A percentile compares a stretch with the other conserved stretches of the same genome.
Conservation (phyloP, 2,113 vertebrate genomes). For the Triplophysa rosa region DNA sequence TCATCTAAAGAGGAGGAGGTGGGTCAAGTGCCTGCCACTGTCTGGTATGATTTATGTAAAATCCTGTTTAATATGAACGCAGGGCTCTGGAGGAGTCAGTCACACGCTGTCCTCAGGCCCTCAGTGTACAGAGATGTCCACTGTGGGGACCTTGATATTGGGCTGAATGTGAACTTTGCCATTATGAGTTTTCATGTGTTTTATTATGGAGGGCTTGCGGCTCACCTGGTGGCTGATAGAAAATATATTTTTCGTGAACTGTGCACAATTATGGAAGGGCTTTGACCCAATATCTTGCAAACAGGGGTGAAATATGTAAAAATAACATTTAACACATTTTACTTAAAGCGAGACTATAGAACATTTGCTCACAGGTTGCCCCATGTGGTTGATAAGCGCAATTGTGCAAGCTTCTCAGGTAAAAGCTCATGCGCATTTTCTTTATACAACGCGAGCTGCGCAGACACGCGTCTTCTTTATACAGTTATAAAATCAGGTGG, state of each 20-base stretch:
- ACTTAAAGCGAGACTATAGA: too few species aligned
- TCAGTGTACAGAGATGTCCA: background rate
- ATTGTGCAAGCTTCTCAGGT: too few species aligned
- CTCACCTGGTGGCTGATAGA: constrained; percentile 1
- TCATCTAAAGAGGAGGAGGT: constrained; percentile 28
- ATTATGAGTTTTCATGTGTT: constrained; percentile 22
- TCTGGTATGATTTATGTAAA: constrained; percentile 39
- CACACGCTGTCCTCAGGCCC: constrained; percentile 24
- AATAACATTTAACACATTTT: too few species aligned
- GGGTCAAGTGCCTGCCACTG: constrained; percentile 16
- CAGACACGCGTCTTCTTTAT: too few species aligned
- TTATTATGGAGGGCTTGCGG: constrained; percentile 7
- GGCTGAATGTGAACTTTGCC: constrained; percentile 16
- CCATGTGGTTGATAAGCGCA: too few species aligned
- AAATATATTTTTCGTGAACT: background rate
- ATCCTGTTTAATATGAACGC: constrained; percentile 29
- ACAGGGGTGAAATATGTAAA: too few species aligned
- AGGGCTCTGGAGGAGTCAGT: constrained; percentile 12
- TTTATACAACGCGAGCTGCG: too few species aligned
- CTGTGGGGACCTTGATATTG: background rate
- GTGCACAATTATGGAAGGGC: background rate
- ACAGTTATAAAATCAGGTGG: too few species aligned
- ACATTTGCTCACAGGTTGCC: too few species aligned
- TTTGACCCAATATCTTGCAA: background rate
- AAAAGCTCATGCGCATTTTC: too few species aligned